A percentile compares a stretch with the other conserved stretches of the same genome.
Evolutionary conservation across 2,797 vertebrate species (phyloP).

Genomic region (Benthosema pterotum): DNA sequence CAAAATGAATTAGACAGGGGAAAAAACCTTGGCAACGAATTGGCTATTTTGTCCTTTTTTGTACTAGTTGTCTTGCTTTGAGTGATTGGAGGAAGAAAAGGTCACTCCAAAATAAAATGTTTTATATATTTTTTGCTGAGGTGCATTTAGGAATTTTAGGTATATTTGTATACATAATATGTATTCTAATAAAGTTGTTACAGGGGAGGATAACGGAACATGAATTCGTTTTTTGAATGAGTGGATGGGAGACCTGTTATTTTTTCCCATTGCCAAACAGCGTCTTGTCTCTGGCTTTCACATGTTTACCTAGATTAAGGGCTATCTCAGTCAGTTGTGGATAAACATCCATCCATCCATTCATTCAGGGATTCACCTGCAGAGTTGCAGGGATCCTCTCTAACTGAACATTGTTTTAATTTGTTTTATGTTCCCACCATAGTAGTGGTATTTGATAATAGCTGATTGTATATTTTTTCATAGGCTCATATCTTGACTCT

Average conservation of each 20-base stretch:
- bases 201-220: background rate
- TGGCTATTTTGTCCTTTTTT: conserved; percentile 27
- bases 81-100: conserved; percentile 20
- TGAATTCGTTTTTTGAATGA: conserved; percentile 37
- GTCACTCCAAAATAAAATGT: conserved; percentile 27
- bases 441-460: conserved; percentile 49
- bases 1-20: conserved; percentile 16
- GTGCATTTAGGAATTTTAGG: conserved; percentile 42
- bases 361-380: conserved; percentile 19
- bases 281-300: conserved; percentile 54
- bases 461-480: conserved; percentile 59
- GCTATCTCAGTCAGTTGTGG: conserved; percentile 61
- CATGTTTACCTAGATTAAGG: conserved; percentile 74
- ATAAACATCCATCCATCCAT: conserved; percentile 33
- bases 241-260: conserved; percentile 40
- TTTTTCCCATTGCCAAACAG: conserved; percentile 52
- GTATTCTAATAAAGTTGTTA: conserved; percentile 24
- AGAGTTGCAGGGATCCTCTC: conserved; percentile 45
- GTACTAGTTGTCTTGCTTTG: conserved; percentile 17
- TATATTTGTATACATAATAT: conserved; percentile 43
- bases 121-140: conserved; percentile 31
- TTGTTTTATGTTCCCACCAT: conserved; percentile 29
- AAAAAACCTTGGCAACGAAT: conserved; percentile 1
- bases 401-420: conserved; percentile 24
- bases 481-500: conserved; percentile 48